Conservation (phyloP, 2,797 vertebrate species). For the Sylvia borin region DNA sequence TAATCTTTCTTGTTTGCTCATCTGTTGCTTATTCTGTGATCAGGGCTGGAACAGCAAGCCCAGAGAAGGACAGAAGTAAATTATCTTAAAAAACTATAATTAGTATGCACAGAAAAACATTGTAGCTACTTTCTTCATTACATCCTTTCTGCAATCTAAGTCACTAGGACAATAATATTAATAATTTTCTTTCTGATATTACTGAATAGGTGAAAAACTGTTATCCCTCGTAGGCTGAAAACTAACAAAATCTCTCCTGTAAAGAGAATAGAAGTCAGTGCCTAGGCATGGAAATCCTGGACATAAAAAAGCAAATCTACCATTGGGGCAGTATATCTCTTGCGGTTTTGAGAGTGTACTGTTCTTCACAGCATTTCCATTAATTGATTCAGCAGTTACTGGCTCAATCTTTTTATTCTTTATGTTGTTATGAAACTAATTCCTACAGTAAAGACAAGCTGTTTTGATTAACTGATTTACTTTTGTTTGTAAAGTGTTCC, state of each 20-base stretch:
- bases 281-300: neutral
- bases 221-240: neutral
- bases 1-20: neutral
- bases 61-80: neutral
- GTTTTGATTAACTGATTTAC: neutral
- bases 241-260: neutral
- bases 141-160: neutral
- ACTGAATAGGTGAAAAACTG: neutral
- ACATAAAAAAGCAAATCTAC: neutral
- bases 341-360: neutral
- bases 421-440: neutral
- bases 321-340: neutral
- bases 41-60: neutral
- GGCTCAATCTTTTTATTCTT: neutral
- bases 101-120: neutral
- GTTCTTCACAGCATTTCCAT: neutral
- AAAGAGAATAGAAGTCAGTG: neutral
- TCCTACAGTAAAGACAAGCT: neutral
- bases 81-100: neutral
- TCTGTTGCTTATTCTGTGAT: neutral
- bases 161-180: neutral
- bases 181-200: neutral
- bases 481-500: neutral
- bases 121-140: neutral
- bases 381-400: neutral